These are phyloP conservation scores for Sitophilus oryzae DNA, from an alignment of 1,140 invertebrate genomes.

Conservation along the genomic window DNA sequence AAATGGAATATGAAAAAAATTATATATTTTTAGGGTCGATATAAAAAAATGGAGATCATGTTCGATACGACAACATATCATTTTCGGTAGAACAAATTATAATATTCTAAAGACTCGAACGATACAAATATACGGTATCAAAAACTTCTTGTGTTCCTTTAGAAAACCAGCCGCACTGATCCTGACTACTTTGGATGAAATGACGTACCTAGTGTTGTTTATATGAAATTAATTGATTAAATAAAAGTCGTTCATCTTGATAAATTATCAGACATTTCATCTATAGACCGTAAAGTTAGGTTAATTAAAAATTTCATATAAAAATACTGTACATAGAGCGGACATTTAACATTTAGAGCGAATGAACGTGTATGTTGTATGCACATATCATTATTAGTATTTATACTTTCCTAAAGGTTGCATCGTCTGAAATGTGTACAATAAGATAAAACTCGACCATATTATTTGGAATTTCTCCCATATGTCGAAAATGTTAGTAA, in stretches of 20 bases:
- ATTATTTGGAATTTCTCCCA: slow-evolving; percentile 15
- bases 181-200: not conserved
- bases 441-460: slow-evolving; percentile 37
- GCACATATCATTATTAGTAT: slow-evolving; percentile 39
- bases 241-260: not conserved
- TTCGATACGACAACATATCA: not conserved
- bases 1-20: no score
- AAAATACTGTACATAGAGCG: slow-evolving; percentile 18
- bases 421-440: slow-evolving; percentile 34
- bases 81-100: not conserved
- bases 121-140: no score
- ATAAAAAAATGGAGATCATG: not conserved
- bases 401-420: slow-evolving; percentile 39
- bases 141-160: no score
- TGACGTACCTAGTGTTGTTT: not conserved
- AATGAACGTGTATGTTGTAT: slow-evolving; percentile 29
- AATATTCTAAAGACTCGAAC: no score
- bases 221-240: not conserved
- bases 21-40: no score
- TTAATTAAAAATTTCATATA: not conserved
- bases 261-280: not conserved
- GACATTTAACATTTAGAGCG: slow-evolving; percentile 1
- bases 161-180: not conserved
- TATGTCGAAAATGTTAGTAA: slow-evolving; percentile 24
- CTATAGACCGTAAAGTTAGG: no score